Base-by-base conservation (phyloP, 1,140 invertebrate genomes). In the Drosophila jambulina region DNA sequence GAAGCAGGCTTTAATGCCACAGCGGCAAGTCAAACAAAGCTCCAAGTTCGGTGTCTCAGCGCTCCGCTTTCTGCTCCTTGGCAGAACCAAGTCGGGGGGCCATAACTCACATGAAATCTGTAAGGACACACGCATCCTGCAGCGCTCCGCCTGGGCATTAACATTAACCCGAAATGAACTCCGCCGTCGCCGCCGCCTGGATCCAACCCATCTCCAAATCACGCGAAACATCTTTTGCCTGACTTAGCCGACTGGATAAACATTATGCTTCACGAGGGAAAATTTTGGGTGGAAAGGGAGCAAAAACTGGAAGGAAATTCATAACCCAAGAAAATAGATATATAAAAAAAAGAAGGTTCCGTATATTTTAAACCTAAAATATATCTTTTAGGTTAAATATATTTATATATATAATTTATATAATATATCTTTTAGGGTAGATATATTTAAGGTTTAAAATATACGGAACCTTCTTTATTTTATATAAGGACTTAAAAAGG, bases 131-230 rank as follows among this genome's bases (percentile, higher is more conserved):
- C 84, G 77, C 84, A 88, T 79, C 84, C 65, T 74, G 76, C 51
- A 65, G 79, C 70, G 67, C 36, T 34, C 43, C 27, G 34, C 29
- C 15, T 36, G 57, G 51, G 65, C 75, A 70, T 71, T 67, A 79
- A 87, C 84, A 87, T 87, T 87, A 87, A 88, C 84, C 84, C 84
- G 59, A 87, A 87, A 87, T 87, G 84, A 87, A 84, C 84, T 87
- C 75, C 53, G 64, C 34, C 54, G 10, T 32, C 15, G 4, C 0
- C 13, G 34, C 17, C 19, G 38, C 42, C 56, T 27, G 42, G 23
- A 21, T n/a, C 29, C 49, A 21, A n/a, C 13, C 21, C 67, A 40
- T 27, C 43, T 65, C 64, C 77, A 80, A 87, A 88, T 87, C 84
- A 80, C 77, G 84, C 84, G 85, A 68, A 87, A 87, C 84, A 88